Evolutionary conservation across 2,888 invertebrate species (phyloP), one percentile per base, ranked within the genome.

Genomic region (Cremastinae sp.): DNA sequence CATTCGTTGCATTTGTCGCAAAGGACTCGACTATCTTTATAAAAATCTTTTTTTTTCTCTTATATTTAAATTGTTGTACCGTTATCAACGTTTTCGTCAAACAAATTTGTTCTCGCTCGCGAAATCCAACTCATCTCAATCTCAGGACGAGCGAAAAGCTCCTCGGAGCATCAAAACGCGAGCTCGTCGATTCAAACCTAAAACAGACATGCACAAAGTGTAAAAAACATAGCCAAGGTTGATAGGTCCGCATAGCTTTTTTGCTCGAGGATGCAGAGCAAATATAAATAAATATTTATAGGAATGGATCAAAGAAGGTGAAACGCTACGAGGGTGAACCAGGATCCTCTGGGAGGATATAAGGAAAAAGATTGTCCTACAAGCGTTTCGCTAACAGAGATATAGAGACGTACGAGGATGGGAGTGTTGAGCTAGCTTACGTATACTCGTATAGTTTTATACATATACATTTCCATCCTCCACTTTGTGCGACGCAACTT

Each of bases 281-380:
- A 78, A 74, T 77, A 78, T 74, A 78, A 81, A 79, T 79, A 79
- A 81, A 79, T 79, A 79, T 79, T 77, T 78, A 78, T 78, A 65
- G 56, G 61, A 75, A 66, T 65, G 66, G 74, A 74, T 75, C 78
- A 77, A 78, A 79, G 77, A 58, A 59, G 56, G 64, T 59, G 69
- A 73, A 72, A 76, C 53, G 64, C 59, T 64, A 51, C 39, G 58
- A 72, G 53, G 68, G 58, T 53, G 59, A 61, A 35, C 58, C 8
- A 22, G 72, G 75, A 76, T 72, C 59, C 65, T 59, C 76, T 39
- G 68, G 59, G 68, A 76, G 59, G 58, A 53, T 37, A 49, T 14
- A 41, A 37, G n/a, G 62, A 64, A 71, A 62, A 68, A 45, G 55
- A 68, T 45, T 43, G 58, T 45, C 28, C 70, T 22, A 39, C 28